Evolutionary conservation across 2,888 invertebrate genomes (phyloP).

Genomic region (Cheilosia variabilis): DNA sequence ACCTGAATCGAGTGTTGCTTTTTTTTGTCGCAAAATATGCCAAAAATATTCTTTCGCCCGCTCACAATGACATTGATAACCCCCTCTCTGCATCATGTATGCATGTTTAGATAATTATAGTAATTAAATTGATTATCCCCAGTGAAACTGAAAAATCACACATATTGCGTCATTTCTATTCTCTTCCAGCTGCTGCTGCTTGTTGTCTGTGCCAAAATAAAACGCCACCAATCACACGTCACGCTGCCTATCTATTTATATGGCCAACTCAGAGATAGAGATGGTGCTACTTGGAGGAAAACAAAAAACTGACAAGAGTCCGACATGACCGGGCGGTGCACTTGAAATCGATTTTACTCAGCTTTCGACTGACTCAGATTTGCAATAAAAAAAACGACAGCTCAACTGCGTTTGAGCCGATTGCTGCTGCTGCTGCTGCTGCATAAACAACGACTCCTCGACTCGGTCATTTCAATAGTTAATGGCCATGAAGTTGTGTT

Average conservation of each 20-base stretch:
- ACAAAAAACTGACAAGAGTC: constrained; percentile 4
- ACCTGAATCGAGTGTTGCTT: background rate
- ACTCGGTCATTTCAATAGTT: constrained; percentile 64
- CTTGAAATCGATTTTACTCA: constrained; percentile 60
- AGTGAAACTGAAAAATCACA: constrained; percentile 36
- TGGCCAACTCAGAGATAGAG: constrained; percentile 40
- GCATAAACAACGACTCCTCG: constrained; percentile 18
- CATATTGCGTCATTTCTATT: constrained; percentile 66
- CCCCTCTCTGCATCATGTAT: background rate
- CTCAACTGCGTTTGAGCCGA: constrained; percentile 1
- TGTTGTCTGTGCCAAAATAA: constrained; percentile 54
- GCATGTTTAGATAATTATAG: constrained; percentile 59
- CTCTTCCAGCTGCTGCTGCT: constrained; percentile 27
- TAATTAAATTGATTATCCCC: constrained; percentile 69
- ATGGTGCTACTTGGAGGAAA: constrained; percentile 27
- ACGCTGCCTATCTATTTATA: constrained; percentile 52
- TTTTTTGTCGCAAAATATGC: background rate
- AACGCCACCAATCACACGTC: constrained; percentile 44
- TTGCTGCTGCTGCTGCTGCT: background rate
- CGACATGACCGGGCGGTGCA: constrained; percentile 36
- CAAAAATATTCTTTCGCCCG: constrained; percentile 7
- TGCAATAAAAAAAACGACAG: too few species aligned
- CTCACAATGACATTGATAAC: constrained; percentile 45
- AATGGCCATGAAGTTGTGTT: constrained; percentile 55
- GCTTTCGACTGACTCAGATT: constrained; percentile 41